Percentiles rank a stretch among this genome's conserved stretches.
Evolutionary conservation across 1,140 invertebrate genomes (phyloP).

Genomic region (Diuraphis noxia): DNA sequence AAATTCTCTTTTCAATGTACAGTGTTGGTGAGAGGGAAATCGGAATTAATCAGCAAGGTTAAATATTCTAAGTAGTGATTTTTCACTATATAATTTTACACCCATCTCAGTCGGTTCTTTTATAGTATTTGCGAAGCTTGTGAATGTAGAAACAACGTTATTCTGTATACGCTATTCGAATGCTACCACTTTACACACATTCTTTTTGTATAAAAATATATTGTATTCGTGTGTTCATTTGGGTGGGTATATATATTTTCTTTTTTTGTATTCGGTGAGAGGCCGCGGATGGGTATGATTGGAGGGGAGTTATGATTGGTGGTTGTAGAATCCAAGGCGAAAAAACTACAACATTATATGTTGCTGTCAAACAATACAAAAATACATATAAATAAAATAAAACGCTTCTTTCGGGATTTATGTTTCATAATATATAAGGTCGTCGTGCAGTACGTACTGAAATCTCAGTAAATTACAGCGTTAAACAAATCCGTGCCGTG

Average conservation of each 20-base stretch:
- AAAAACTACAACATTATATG: constrained; percentile 9
- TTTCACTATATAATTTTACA: background rate
- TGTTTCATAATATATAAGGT: constrained; percentile 29
- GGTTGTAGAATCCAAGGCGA: background rate
- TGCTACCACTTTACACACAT: background rate
- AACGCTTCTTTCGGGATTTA: constrained; percentile 26
- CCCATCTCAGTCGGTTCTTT: background rate
- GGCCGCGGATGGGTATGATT: rapidly evolving
- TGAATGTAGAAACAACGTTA: background rate
- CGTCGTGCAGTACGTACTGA: background rate
- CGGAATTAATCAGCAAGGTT: background rate
- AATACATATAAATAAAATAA: constrained; percentile 29
- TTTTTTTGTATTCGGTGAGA: background rate
- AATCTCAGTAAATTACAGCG: constrained; percentile 35
- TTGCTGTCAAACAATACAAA: constrained; percentile 3
- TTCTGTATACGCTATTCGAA: background rate
- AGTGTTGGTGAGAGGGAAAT: background rate
- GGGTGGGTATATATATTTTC: background rate
- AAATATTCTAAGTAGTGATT: background rate
- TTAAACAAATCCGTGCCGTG: constrained; percentile 37
- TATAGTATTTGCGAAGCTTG: background rate
- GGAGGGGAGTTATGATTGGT: rapidly evolving
- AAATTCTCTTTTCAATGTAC: background rate
- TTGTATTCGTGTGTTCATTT: background rate
- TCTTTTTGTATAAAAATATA: background rate